Conservation (phyloP, 2,113 vertebrate genomes). For the Catharus fuscescens region DNA sequence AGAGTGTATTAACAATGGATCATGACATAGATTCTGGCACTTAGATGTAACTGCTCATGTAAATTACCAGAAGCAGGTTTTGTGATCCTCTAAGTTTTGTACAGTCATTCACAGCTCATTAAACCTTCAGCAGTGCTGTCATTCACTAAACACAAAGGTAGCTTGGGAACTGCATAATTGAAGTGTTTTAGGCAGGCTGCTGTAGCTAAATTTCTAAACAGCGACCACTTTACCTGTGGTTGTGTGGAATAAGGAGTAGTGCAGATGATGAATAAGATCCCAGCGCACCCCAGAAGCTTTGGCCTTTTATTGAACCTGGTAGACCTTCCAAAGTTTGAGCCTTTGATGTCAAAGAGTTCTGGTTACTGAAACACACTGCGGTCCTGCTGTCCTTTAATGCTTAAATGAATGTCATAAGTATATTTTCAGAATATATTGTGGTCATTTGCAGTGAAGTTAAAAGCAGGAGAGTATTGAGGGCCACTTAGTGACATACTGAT, state of each 20-base stretch:
- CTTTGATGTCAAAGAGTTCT: background rate
- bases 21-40: constrained; percentile 24
- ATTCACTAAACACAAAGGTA: constrained; percentile 45
- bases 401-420: background rate
- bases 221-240: background rate
- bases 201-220: constrained; percentile 24
- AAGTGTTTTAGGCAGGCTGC: constrained; percentile 17
- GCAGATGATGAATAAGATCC: background rate
- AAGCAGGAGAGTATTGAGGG: background rate
- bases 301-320: background rate
- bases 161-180: constrained; percentile 33
- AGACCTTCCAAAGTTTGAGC: background rate
- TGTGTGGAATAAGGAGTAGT: background rate
- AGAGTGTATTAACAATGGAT: constrained; percentile 36
- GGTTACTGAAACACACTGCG: background rate
- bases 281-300: background rate
- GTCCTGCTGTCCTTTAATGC: background rate
- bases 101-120: constrained; percentile 57
- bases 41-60: constrained; percentile 44
- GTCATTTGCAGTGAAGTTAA: background rate
- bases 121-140: constrained; percentile 43
- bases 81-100: constrained; percentile 48
- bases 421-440: background rate
- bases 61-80: constrained; percentile 52
- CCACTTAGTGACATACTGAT: fast-evolving